Evolutionary conservation across 2,888 invertebrate species (phyloP).

Genomic region (Eupithecia subfuscata): DNA sequence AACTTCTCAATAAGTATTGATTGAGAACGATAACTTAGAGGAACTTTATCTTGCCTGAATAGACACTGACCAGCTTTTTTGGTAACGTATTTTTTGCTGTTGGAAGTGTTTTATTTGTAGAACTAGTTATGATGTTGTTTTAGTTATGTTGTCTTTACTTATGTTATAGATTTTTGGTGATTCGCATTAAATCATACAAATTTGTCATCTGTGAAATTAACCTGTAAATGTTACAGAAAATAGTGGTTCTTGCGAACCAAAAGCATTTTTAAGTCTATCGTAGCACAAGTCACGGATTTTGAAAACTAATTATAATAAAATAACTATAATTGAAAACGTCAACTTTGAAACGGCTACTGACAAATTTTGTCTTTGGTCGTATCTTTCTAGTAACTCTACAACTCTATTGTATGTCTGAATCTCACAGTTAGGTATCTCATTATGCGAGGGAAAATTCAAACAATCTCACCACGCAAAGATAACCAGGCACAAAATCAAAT

Average conservation of each 20-base stretch:
- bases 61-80: slow-evolving; percentile 31
- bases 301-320: no score
- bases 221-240: no score
- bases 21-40: slow-evolving; percentile 43
- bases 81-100: background rate
- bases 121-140: background rate
- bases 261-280: no score
- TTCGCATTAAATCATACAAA: no score
- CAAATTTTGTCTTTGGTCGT: no score
- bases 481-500: slow-evolving; percentile 61
- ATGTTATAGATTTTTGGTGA: no score
- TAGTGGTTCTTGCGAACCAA: no score
- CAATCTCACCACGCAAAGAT: slow-evolving; percentile 42
- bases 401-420: background rate
- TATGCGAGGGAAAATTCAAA: slow-evolving; percentile 7
- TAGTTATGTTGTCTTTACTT: background rate
- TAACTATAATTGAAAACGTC: no score
- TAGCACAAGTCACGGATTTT: no score
- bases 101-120: background rate
- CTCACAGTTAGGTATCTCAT: background rate
- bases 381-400: background rate
- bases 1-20: slow-evolving; percentile 45
- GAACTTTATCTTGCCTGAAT: slow-evolving; percentile 36
- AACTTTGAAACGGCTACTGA: no score
- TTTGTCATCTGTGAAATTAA: no score